phyloP scores from a whole-genome alignment of 2,888 invertebrate genomes.

The Psylliodes chrysocephalus region DNA sequence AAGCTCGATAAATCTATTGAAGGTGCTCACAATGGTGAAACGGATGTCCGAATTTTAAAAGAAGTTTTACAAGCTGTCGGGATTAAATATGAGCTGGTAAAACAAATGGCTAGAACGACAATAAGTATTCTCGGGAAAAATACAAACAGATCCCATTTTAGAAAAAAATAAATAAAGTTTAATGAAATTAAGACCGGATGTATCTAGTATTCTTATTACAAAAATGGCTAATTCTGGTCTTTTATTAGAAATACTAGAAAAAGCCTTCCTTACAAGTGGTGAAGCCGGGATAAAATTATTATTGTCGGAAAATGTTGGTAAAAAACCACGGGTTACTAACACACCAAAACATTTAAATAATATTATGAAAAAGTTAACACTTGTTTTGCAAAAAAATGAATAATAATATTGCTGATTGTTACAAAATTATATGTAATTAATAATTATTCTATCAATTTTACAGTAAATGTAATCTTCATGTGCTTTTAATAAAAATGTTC shows the following conservation, averaged over 20 bases:
- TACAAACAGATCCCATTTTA: neutral
- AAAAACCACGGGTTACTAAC: neutral
- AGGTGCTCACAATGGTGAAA: too few species aligned
- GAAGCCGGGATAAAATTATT: neutral
- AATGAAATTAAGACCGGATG: neutral
- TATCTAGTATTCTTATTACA: neutral
- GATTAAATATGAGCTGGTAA: too few species aligned
- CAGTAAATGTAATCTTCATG: too few species aligned
- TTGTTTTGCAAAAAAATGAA: neutral
- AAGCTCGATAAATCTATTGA: too few species aligned
- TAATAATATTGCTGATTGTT: neutral
- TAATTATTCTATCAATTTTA: too few species aligned
- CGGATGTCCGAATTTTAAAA: too few species aligned
- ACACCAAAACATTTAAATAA: neutral
- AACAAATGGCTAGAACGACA: neutral
- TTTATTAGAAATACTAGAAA: neutral
- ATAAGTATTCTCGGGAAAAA: neutral
- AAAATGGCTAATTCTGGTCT: neutral
- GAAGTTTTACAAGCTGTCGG: too few species aligned
- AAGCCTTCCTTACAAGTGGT: neutral
- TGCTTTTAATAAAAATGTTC: neutral
- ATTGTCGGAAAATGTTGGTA: neutral
- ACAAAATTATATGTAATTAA: neutral
- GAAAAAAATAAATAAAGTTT: too few species aligned
- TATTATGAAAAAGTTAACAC: neutral